phyloP scores from a whole-genome alignment of 2,797 vertebrate species.

The Podarcis siculus region DNA sequence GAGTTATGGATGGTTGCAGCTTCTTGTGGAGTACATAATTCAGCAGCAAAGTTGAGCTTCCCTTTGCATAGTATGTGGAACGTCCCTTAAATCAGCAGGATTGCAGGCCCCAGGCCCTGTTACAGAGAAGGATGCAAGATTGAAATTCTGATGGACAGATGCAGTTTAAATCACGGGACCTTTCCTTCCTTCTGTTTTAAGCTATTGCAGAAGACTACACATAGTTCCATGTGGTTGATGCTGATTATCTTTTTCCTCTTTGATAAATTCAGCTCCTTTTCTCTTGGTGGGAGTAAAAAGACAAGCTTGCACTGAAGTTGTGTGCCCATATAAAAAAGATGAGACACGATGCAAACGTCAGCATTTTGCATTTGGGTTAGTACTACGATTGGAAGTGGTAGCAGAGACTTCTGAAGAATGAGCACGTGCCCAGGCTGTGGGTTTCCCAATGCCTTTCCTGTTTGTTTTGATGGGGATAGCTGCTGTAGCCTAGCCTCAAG shows the following conservation, averaged over 20 bases:
- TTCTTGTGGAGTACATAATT: no score
- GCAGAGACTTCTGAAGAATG: not conserved
- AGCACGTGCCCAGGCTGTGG: no score
- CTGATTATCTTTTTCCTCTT: not conserved
- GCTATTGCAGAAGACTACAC: no score
- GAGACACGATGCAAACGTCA: not conserved
- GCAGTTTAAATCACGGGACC: not conserved
- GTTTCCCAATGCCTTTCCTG: no score
- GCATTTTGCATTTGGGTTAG: not conserved
- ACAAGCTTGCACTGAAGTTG: not conserved
- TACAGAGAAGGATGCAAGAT: not conserved
- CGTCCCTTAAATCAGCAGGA: not conserved
- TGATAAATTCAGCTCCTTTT: not conserved
- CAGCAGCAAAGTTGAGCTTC: not conserved
- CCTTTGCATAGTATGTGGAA: not conserved
- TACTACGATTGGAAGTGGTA: no score
- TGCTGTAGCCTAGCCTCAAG: no score
- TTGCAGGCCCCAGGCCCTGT: not conserved
- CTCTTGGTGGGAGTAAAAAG: not conserved
- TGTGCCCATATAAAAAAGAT: not conserved
- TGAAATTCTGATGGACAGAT: not conserved
- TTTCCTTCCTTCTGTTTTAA: not conserved
- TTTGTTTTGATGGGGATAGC: not conserved
- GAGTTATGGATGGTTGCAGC: not conserved
- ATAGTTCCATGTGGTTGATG: not conserved